Conservation (phyloP, 2,888 invertebrate genomes). For the Conchocele bisecta region DNA sequence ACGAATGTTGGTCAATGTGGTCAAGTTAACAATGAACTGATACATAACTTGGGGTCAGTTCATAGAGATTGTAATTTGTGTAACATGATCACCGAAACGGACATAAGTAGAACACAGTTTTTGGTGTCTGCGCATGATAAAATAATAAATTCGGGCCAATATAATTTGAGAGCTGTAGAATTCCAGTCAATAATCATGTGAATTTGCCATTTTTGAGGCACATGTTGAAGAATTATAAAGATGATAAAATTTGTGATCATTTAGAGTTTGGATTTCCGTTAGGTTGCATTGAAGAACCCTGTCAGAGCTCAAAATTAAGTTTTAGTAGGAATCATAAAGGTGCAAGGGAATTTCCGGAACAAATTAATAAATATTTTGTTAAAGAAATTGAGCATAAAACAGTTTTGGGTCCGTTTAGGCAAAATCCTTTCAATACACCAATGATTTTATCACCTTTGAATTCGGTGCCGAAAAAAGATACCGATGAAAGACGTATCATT, state of each 20-base stretch:
- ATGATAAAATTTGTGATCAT: not conserved
- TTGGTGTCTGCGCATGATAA: not conserved
- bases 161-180: not conserved
- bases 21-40: too few species aligned
- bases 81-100: too few species aligned
- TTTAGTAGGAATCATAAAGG: not conserved
- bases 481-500: not conserved
- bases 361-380: not conserved
- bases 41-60: too few species aligned
- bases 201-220: not conserved
- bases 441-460: not conserved
- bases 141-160: not conserved
- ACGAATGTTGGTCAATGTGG: too few species aligned
- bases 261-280: slow-evolving; percentile 2
- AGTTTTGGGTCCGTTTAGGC: not conserved
- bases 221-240: not conserved
- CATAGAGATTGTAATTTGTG: too few species aligned
- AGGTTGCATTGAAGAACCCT: not conserved
- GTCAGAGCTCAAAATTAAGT: not conserved
- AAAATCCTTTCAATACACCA: not conserved
- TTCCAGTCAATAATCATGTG: not conserved
- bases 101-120: too few species aligned
- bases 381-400: not conserved
- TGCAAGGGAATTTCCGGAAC: not conserved
- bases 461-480: slow-evolving; percentile 4